These are phyloP conservation scores for Lophotis ruficrista DNA, from an alignment of 2,113 vertebrate species.

Conservation along the genomic window DNA sequence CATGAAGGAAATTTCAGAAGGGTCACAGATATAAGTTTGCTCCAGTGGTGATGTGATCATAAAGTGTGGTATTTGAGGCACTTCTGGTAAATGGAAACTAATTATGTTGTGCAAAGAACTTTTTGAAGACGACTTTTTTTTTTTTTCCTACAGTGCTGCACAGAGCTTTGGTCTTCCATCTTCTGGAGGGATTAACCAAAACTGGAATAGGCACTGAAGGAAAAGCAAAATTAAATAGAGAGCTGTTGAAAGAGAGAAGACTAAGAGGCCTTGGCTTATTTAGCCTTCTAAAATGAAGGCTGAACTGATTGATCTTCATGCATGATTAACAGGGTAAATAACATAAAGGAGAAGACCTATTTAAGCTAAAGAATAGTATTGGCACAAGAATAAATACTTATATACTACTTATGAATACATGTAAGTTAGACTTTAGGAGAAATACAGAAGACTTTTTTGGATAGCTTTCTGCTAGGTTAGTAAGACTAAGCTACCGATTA, in stretches of 20 bases:
- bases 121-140: neutral
- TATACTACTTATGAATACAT: neutral
- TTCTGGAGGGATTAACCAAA: neutral
- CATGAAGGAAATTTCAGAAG: neutral
- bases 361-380: neutral
- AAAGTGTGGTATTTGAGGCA: neutral
- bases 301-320: neutral
- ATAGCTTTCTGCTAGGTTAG: neutral
- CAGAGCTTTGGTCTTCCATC: neutral
- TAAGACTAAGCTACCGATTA: neutral
- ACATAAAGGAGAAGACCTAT: neutral
- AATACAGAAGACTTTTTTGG: neutral
- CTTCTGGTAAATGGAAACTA: neutral
- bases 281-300: neutral
- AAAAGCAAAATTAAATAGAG: neutral
- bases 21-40: neutral
- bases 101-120: neutral
- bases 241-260: neutral
- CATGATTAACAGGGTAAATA: neutral
- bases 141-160: neutral
- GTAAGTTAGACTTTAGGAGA: neutral
- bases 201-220: neutral
- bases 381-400: neutral
- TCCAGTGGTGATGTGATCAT: neutral
- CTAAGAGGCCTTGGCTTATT: neutral